These are phyloP conservation scores for Sardina pilchardus DNA, from an alignment of 2,113 vertebrate genomes.

Conservation along the genomic window DNA sequence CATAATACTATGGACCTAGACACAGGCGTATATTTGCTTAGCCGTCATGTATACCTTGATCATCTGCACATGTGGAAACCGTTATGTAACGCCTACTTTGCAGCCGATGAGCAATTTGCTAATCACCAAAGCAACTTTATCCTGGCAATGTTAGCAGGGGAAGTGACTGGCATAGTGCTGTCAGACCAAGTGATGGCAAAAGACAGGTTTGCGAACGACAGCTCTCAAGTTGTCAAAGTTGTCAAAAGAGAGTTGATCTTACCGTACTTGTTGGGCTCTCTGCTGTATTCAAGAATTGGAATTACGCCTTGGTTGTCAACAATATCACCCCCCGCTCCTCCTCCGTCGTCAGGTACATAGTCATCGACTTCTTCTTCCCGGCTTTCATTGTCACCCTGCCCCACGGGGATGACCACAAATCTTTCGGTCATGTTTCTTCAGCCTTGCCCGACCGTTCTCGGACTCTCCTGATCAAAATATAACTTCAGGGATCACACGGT, in stretches of 20 bases:
- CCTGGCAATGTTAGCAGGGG: background rate
- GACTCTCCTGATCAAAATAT: constrained; percentile 8
- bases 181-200: constrained; percentile 21
- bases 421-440: constrained; percentile 67
- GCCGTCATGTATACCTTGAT: background rate
- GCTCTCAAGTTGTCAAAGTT: background rate
- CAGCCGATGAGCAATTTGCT: constrained; percentile 14
- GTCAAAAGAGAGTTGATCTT: constrained; percentile 32
- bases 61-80: background rate
- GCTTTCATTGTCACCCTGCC: constrained; percentile 38
- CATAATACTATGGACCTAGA: background rate
- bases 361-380: constrained; percentile 43
- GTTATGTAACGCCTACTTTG: constrained; percentile 4
- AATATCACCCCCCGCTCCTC: constrained; percentile 49
- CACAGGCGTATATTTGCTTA: background rate
- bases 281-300: constrained; percentile 73
- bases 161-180: constrained; percentile 35
- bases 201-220: background rate
- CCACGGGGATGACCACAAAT: constrained; percentile 74
- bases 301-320: constrained; percentile 48
- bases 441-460: background rate
- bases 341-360: constrained; percentile 42
- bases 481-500: constrained; percentile 13
- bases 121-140: constrained; percentile 13
- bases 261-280: constrained; percentile 78